Conservation (phyloP, 2,113 vertebrate genomes). For the Toxostoma redivivum region DNA sequence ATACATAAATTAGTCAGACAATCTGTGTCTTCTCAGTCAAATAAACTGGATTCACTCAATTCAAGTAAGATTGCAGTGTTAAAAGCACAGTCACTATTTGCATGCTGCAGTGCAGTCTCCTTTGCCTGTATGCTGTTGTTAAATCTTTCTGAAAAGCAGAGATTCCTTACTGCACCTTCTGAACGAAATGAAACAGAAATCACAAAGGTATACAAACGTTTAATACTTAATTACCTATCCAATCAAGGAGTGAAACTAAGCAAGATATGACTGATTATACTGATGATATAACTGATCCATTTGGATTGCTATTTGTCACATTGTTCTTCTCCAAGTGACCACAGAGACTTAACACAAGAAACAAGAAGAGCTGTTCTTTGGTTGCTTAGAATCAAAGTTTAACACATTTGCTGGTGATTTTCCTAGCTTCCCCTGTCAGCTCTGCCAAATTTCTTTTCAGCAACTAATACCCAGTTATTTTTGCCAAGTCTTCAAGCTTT, state of each 20-base stretch:
- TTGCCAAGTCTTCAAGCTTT: neutral
- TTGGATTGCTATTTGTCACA: neutral
- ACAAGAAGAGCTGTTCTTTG: neutral
- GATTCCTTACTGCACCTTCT: neutral
- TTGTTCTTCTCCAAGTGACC: neutral
- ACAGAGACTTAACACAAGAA: neutral
- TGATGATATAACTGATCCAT: neutral
- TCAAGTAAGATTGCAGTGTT: neutral
- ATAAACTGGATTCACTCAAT: neutral
- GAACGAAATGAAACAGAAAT: neutral
- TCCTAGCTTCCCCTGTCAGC: neutral
- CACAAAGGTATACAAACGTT: neutral
- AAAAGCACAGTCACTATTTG: neutral
- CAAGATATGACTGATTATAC: neutral
- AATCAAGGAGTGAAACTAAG: neutral
- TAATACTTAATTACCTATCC: neutral
- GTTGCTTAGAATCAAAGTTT: neutral
- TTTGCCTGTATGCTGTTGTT: neutral
- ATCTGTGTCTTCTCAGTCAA: neutral
- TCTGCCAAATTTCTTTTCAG: neutral
- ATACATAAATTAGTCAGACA: neutral
- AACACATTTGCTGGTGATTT: neutral
- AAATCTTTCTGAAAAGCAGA: neutral
- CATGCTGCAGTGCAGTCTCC: neutral
- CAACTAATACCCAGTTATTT: neutral